These are phyloP conservation scores for Platerodrilus igneus DNA, from an alignment of 2,888 invertebrate species.

Conservation along the genomic window DNA sequence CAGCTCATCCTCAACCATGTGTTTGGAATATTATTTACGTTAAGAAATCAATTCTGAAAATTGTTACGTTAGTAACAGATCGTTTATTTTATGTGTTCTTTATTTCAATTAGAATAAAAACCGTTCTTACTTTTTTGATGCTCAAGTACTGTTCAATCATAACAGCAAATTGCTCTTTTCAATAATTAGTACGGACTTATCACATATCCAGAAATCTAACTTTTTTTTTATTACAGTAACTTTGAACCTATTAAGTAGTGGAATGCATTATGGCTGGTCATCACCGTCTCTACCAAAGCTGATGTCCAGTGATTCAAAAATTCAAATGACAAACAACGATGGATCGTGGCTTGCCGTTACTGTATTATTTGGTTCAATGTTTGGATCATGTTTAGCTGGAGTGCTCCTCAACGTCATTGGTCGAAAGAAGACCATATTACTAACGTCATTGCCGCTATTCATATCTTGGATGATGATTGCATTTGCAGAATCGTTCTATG, in stretches of 20 bases:
- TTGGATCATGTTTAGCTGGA: conserved; percentile 59
- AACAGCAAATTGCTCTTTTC: too few relatives aligned
- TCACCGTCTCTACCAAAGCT: conserved; percentile 56
- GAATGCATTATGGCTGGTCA: conserved; percentile 54
- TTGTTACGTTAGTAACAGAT: too few relatives aligned
- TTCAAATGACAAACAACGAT: conserved; percentile 50
- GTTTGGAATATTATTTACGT: too few relatives aligned
- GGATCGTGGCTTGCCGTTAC: conserved; percentile 62
- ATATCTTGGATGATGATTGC: conserved; percentile 62
- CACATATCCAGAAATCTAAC: too few relatives aligned
- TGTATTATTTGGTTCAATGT: conserved; percentile 60
- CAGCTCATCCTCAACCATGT: too few relatives aligned
- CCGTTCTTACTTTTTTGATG: too few relatives aligned
- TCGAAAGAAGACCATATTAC: conserved; percentile 60
- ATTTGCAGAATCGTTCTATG: conserved; percentile 52
- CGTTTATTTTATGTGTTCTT: too few relatives aligned
- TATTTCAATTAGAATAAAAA: too few relatives aligned
- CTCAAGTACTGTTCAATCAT: too few relatives aligned
- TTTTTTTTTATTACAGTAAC: conserved; percentile 39
- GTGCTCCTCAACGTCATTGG: conserved; percentile 61
- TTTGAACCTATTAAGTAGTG: conserved; percentile 40
- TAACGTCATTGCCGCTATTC: conserved; percentile 58
- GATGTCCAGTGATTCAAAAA: conserved; percentile 44
- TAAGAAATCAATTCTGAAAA: too few relatives aligned
- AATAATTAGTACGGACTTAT: too few relatives aligned